These are phyloP conservation scores for Popillia japonica DNA, from an alignment of 1,140 invertebrate species.

Conservation along the genomic window DNA sequence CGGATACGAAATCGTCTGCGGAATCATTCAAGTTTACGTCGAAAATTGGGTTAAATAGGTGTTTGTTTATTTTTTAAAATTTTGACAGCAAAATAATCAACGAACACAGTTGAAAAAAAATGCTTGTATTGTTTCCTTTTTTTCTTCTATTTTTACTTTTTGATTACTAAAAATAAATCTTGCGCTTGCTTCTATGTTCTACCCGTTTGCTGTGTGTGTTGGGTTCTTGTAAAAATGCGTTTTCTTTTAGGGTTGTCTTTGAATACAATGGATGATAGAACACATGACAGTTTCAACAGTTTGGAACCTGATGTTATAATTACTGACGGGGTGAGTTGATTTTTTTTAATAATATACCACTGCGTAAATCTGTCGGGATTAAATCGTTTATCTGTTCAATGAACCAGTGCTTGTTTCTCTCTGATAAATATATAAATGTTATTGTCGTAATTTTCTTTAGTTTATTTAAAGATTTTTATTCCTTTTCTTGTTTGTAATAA, in stretches of 20 bases:
- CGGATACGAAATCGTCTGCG: background rate
- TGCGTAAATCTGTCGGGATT: too few relatives aligned
- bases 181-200: background rate
- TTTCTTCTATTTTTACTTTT: slow-evolving; percentile 1
- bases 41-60: slow-evolving; percentile 44
- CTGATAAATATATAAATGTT: too few relatives aligned
- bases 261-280: slow-evolving; percentile 45
- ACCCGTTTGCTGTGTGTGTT: background rate
- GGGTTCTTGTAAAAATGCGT: slow-evolving; percentile 10
- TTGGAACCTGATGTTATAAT: slow-evolving; percentile 56
- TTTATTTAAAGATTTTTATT: too few relatives aligned
- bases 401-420: too few relatives aligned
- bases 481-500: too few relatives aligned
- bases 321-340: slow-evolving; percentile 49
- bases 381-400: too few relatives aligned
- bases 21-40: slow-evolving; percentile 7
- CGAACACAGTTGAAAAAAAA: slow-evolving; percentile 19
- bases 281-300: slow-evolving; percentile 26
- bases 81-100: slow-evolving; percentile 49
- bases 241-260: slow-evolving; percentile 42
- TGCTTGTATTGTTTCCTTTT: background rate
- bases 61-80: slow-evolving; percentile 53
- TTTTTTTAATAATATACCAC: background rate
- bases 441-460: too few relatives aligned
- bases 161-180: slow-evolving; percentile 20